Conservation (phyloP, 2,888 invertebrate species). For the Agrilus biguttatus region DNA sequence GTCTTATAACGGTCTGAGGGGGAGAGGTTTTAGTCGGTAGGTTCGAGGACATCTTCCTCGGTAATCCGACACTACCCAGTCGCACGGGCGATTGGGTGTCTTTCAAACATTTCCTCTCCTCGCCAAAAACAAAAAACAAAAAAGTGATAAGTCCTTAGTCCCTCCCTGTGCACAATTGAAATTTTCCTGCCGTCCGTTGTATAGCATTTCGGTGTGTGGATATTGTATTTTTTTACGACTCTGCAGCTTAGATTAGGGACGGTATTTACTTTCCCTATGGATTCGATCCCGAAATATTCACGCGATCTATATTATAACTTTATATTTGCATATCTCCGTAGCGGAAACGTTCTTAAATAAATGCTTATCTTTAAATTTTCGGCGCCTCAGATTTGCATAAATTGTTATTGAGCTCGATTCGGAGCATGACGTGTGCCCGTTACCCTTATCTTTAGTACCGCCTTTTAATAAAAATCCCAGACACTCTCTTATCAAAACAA, state of each 20-base stretch:
- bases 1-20: too few relatives aligned
- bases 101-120: too few relatives aligned
- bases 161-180: too few relatives aligned
- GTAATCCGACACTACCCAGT: too few relatives aligned
- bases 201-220: slow-evolving; percentile 12
- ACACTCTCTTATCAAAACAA: too few relatives aligned
- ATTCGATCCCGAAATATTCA: slow-evolving; percentile 20
- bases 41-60: too few relatives aligned
- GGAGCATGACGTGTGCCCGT: not conserved
- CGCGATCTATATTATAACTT: slow-evolving; percentile 26
- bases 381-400: slow-evolving; percentile 16
- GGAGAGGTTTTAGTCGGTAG: too few relatives aligned
- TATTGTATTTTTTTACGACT: slow-evolving; percentile 27
- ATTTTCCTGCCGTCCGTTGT: too few relatives aligned
- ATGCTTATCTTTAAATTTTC: slow-evolving; percentile 23
- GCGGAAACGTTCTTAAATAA: slow-evolving; percentile 23
- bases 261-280: slow-evolving; percentile 19
- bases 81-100: too few relatives aligned
- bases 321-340: slow-evolving; percentile 27
- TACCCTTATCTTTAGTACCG: not conserved
- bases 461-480: too few relatives aligned
- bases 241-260: slow-evolving; percentile 24
- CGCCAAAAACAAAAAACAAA: too few relatives aligned
- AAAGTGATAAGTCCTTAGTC: slow-evolving; percentile 1
- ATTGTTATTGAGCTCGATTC: slow-evolving; percentile 9